phyloP scores from a whole-genome alignment of 37 sponge, comb jelly and placozoan genomes.

The Spongia lamella region DNA sequence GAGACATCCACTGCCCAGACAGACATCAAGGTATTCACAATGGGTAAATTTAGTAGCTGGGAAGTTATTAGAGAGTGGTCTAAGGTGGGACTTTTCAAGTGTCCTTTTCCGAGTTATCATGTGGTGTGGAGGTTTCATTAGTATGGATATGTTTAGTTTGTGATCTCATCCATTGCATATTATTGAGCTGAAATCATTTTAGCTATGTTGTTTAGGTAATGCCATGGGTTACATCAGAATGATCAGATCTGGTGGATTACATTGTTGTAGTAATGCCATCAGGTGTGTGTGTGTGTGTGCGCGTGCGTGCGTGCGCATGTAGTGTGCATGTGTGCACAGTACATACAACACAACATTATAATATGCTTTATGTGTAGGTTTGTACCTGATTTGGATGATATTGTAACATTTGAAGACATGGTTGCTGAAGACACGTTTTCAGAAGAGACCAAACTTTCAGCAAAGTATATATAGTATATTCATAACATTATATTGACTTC shows the following conservation, averaged over 20 bases:
- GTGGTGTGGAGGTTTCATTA: background rate
- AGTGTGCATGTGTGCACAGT: background rate
- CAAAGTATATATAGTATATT: slow-evolving; percentile 34
- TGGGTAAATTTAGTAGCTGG: too few species aligned
- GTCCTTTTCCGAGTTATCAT: slow-evolving; percentile 4
- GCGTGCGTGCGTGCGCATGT: slow-evolving; percentile 1
- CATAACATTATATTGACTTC: background rate
- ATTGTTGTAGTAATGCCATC: slow-evolving; percentile 93
- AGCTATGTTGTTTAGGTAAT: slow-evolving; percentile 73
- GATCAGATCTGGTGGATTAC: slow-evolving; percentile 97
- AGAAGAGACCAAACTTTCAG: slow-evolving; percentile 56
- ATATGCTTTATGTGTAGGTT: slow-evolving; percentile 43
- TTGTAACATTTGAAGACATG: slow-evolving; percentile 84
- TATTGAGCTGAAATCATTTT: background rate
- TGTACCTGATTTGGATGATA: slow-evolving; percentile 96
- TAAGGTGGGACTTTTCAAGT: too few species aligned
- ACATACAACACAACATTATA: background rate
- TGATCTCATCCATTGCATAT: slow-evolving; percentile 11
- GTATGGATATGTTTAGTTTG: background rate
- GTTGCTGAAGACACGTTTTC: slow-evolving; percentile 47
- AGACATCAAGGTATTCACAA: too few species aligned
- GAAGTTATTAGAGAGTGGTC: too few species aligned
- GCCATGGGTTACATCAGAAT: slow-evolving; percentile 99
- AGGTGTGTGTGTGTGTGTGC: slow-evolving; percentile 46
- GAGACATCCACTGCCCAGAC: too few species aligned